phyloP scores from a whole-genome alignment of 2,797 vertebrate genomes.

The Danio aesculapii region DNA sequence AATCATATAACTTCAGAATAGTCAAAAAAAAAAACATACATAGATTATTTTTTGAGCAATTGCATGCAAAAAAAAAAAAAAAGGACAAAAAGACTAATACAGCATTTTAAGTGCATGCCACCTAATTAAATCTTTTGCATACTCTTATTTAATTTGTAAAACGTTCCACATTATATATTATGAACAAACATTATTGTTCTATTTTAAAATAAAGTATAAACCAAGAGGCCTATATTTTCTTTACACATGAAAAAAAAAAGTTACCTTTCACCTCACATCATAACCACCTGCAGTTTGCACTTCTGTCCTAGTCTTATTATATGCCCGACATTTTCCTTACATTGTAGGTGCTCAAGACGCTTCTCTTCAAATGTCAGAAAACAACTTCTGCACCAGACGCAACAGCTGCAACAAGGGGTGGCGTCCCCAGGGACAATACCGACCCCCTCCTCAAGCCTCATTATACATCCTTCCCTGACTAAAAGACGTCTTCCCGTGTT shows the following conservation, averaged over 20 bases:
- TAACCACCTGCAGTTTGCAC: slow-evolving; percentile 11
- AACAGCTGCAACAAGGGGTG: slow-evolving; percentile 81
- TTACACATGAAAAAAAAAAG: neutral
- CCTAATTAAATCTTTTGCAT: neutral
- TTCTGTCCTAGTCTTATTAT: slow-evolving; percentile 8
- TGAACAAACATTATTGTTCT: neutral
- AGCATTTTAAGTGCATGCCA: too few relatives aligned
- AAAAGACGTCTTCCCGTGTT: slow-evolving; percentile 70
- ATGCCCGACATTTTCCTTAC: slow-evolving; percentile 16
- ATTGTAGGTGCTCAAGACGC: slow-evolving; percentile 12
- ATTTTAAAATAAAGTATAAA: neutral
- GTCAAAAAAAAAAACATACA: too few relatives aligned
- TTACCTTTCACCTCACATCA: neutral
- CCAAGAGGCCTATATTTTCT: neutral
- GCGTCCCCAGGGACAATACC: slow-evolving; percentile 73
- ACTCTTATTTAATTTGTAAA: neutral
- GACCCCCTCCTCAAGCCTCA: slow-evolving; percentile 63
- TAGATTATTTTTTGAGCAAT: too few relatives aligned
- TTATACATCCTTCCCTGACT: slow-evolving; percentile 62
- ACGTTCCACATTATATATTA: neutral
- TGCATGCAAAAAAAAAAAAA: too few relatives aligned
- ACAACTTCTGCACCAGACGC: slow-evolving; percentile 68
- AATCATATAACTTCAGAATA: too few relatives aligned
- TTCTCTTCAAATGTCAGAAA: slow-evolving; percentile 66
- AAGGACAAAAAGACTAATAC: too few relatives aligned